Percentiles rank a stretch among this genome's conserved stretches.
phyloP scores from a whole-genome alignment of 2,888 invertebrate genomes.

The Drosophila leonis region DNA sequence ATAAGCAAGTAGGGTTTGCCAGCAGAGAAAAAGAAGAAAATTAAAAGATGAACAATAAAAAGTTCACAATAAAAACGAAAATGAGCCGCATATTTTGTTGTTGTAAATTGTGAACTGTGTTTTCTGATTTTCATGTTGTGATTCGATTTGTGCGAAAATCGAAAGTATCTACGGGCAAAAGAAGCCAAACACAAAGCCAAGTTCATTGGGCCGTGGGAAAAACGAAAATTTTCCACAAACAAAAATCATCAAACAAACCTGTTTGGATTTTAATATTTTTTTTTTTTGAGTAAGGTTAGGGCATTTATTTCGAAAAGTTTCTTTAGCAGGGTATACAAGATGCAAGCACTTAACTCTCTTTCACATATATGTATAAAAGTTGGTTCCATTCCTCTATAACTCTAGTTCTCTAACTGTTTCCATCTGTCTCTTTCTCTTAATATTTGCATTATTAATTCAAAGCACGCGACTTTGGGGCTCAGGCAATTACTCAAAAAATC shows the following conservation, averaged over 20 bases:
- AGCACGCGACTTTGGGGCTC: slow-evolving; percentile 24
- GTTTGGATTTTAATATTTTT: slow-evolving; percentile 41
- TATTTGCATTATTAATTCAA: slow-evolving; percentile 47
- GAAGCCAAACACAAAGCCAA: slow-evolving; percentile 12
- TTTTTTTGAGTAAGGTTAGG: slow-evolving; percentile 44
- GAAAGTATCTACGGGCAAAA: slow-evolving; percentile 58
- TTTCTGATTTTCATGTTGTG: slow-evolving; percentile 43
- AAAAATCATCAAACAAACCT: slow-evolving; percentile 39
- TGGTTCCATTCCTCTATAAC: neutral
- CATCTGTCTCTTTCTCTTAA: slow-evolving; percentile 14
- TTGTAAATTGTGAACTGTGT: slow-evolving; percentile 13
- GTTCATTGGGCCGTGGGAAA: slow-evolving; percentile 45
- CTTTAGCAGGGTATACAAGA: slow-evolving; percentile 5
- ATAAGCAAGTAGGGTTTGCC: slow-evolving; percentile 55
- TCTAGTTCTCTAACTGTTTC: neutral
- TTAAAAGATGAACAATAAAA: neutral
- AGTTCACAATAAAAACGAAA: neutral
- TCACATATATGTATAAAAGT: slow-evolving; percentile 11
- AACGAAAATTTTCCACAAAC: slow-evolving; percentile 38
- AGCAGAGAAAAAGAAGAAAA: slow-evolving; percentile 8
- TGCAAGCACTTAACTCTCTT: neutral
- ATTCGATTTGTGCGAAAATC: slow-evolving; percentile 74
- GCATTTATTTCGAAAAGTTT: neutral
- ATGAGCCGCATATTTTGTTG: slow-evolving; percentile 30
- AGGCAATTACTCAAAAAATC: slow-evolving; percentile 35